phyloP scores from a whole-genome alignment of 2,113 vertebrate species.

The Vulpes vulpes region DNA sequence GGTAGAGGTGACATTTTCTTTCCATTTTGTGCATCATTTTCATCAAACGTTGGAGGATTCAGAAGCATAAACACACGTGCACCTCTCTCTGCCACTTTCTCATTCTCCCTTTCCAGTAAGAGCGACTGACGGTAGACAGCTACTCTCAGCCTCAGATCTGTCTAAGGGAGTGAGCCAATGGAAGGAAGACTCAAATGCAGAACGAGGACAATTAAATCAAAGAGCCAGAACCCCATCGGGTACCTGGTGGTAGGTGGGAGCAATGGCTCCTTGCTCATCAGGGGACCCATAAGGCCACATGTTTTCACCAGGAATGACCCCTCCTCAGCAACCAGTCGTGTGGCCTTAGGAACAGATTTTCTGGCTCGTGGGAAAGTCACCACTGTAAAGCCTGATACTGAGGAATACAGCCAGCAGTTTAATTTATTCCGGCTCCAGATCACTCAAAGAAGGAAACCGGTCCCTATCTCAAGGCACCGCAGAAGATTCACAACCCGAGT shows the following conservation, averaged over 20 bases:
- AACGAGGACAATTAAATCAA: conserved; percentile 63
- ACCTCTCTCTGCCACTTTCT: conserved; percentile 40
- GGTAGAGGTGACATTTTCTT: neutral
- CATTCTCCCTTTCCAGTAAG: conserved; percentile 76
- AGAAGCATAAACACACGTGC: neutral
- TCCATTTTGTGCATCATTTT: conserved; percentile 55
- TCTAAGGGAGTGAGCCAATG: conserved; percentile 85
- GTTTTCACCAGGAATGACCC: neutral
- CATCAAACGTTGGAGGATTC: conserved; percentile 78
- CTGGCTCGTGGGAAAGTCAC: neutral
- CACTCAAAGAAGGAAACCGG: neutral
- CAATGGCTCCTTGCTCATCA: fast-evolving
- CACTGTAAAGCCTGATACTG: neutral
- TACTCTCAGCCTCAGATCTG: conserved; percentile 87
- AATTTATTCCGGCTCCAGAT: neutral
- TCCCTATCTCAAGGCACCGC: neutral
- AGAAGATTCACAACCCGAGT: neutral
- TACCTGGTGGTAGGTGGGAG: conserved; percentile 69
- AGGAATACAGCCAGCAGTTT: neutral
- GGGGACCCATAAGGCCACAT: neutral
- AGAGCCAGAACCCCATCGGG: conserved; percentile 65
- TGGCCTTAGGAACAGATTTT: neutral
- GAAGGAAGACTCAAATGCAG: conserved; percentile 75
- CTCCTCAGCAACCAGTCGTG: neutral
- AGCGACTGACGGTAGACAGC: conserved; percentile 86